Conservation (phyloP, 2,888 invertebrate species). For the Gortyna flavago region DNA sequence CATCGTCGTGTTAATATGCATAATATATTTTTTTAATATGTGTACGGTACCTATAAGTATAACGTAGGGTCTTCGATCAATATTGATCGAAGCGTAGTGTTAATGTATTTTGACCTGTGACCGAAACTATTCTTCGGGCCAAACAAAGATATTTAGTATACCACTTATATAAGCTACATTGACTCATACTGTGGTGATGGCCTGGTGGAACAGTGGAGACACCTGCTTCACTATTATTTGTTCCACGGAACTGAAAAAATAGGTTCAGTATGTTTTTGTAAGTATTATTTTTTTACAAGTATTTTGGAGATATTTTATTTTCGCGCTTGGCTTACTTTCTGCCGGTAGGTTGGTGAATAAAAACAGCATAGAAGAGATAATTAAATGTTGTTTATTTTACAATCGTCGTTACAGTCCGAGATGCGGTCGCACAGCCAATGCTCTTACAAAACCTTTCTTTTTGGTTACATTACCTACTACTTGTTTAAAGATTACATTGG, state of each 20-base stretch:
- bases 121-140: not conserved
- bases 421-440: conserved; percentile 66
- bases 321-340: not conserved
- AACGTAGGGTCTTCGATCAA: too few species aligned
- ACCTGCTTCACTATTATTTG: not conserved
- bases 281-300: not conserved
- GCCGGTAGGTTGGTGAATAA: conserved; percentile 32
- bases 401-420: conserved; percentile 72
- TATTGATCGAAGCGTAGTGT: too few species aligned
- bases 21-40: too few species aligned
- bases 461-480: conserved; percentile 72
- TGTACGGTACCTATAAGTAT: not conserved
- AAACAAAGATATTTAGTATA: not conserved
- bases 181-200: not conserved
- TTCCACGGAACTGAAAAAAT: too few species aligned
- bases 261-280: not conserved
- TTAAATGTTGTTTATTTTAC: conserved; percentile 85
- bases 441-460: conserved; percentile 71
- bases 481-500: conserved; percentile 69
- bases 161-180: not conserved
- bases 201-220: too few species aligned
- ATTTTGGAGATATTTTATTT: not conserved
- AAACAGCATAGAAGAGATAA: conserved; percentile 76
- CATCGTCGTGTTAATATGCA: too few species aligned
- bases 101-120: not conserved